phyloP scores from a whole-genome alignment of 2,797 vertebrate species.

The Enteromius fasciolatus region DNA sequence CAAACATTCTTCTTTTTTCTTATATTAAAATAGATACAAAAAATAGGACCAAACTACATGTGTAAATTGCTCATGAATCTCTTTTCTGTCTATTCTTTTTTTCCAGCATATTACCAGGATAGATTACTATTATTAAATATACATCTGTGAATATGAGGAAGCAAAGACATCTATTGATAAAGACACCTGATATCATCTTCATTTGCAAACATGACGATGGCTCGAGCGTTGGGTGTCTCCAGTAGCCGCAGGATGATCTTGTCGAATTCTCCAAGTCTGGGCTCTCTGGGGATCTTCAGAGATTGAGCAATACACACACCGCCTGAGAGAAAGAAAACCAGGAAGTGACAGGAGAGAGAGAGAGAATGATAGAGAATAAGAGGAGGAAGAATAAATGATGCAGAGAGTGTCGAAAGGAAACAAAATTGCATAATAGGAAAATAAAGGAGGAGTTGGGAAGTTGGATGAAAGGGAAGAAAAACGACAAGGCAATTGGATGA shows the following conservation, averaged over 20 bases:
- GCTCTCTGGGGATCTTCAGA: conserved; percentile 93
- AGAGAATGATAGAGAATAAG: conserved; percentile 8
- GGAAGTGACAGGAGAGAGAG: background rate
- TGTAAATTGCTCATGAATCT: background rate
- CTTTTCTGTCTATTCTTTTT: background rate
- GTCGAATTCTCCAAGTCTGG: conserved; percentile 91
- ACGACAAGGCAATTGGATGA: background rate
- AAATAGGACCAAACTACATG: background rate
- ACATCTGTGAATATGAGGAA: background rate
- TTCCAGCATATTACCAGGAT: background rate
- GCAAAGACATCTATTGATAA: conserved; percentile 17
- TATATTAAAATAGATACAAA: background rate
- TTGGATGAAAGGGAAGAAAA: background rate
- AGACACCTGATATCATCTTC: conserved; percentile 94
- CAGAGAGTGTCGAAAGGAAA: conserved; percentile 21
- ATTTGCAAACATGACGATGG: conserved; percentile 94
- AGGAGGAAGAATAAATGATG: conserved; percentile 1
- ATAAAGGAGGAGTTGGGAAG: background rate
- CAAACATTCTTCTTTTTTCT: background rate
- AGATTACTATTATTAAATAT: background rate
- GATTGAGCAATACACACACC: conserved; percentile 97
- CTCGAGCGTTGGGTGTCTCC: conserved; percentile 93
- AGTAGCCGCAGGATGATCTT: conserved; percentile 90
- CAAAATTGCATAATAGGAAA: conserved; percentile 22
- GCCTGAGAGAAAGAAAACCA: conserved; percentile 74